Evolutionary conservation across 1,140 invertebrate species (phyloP), one percentile per base, ranked within the genome.

Genomic region (Lepidostoma basale): DNA sequence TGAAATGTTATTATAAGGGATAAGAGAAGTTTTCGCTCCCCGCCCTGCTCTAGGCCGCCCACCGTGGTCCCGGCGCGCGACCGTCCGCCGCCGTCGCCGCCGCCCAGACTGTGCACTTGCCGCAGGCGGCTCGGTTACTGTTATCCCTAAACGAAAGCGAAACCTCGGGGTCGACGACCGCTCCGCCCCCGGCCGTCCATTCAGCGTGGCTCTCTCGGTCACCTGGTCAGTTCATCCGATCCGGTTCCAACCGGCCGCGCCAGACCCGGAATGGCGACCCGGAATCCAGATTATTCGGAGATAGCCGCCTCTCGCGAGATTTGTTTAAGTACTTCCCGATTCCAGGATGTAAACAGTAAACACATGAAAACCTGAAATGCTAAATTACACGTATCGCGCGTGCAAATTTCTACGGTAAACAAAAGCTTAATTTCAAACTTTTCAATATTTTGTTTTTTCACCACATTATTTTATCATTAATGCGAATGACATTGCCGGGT

Each of bases 101-200:
- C 3, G 30, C 9, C 33, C 6, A 36, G 10, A 4, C 20, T 26
- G 26, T 16, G 49, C 28, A 28, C 49, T 56, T 33, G 58, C 22
- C 44, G 20, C 18, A 47, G 44, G 16, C 25, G 49, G 6, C 10
- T 60, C 3, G 25, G 28, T 30, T 68, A 72, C 70, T 68, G 70
- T 72, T 72, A 72, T 68, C 70, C 66, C 68, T 60, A 66, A 71
- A 72, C 70, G 70, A 72, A 72, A 72, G 70, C 70, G 70, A 72
- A 72, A 68, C 54, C 62, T 33, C 33, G 30, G 62, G 60, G 65
- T 66, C 60, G 56, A 62, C 54, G 18, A 66, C 70, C 33, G 42
- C 30, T 49, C 42, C 10, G 30, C 16, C 2, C 16, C 16, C 16
- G 12, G 28, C 54, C 42, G 14, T n/a, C 23, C 49, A 28, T 28